Evolutionary conservation across 2,113 vertebrate genomes (phyloP).

Genomic region (Chloroceryle aenea): DNA sequence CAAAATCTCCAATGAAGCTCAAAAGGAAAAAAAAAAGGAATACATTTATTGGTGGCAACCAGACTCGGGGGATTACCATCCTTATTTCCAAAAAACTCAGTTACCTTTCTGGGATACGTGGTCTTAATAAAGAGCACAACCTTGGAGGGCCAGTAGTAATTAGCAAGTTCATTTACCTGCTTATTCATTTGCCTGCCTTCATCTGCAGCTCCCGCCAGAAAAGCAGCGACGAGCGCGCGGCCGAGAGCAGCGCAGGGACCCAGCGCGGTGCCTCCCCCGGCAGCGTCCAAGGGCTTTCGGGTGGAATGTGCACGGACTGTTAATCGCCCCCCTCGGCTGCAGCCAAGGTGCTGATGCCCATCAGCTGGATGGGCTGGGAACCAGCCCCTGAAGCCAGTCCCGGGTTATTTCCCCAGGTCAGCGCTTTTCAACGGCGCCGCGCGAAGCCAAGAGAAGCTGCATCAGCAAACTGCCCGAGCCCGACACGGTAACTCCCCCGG

Average conservation of each 20-base stretch:
- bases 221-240: accelerated
- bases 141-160: accelerated
- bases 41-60: background rate
- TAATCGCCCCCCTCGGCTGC: accelerated
- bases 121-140: background rate
- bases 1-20: background rate
- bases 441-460: background rate
- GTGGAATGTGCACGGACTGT: accelerated
- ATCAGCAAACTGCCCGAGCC: accelerated
- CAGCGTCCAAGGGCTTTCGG: accelerated
- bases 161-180: background rate
- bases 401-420: background rate
- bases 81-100: background rate
- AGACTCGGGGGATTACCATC: accelerated
- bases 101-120: accelerated
- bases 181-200: background rate
- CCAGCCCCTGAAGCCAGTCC: accelerated
- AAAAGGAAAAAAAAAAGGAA: background rate
- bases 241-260: accelerated
- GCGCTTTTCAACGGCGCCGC: background rate
- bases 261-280: accelerated
- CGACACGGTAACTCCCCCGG: accelerated
- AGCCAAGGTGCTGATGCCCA: accelerated
- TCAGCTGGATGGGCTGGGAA: accelerated
- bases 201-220: background rate